phyloP scores from a whole-genome alignment of 2,113 vertebrate species.

The Aix galericulata region DNA sequence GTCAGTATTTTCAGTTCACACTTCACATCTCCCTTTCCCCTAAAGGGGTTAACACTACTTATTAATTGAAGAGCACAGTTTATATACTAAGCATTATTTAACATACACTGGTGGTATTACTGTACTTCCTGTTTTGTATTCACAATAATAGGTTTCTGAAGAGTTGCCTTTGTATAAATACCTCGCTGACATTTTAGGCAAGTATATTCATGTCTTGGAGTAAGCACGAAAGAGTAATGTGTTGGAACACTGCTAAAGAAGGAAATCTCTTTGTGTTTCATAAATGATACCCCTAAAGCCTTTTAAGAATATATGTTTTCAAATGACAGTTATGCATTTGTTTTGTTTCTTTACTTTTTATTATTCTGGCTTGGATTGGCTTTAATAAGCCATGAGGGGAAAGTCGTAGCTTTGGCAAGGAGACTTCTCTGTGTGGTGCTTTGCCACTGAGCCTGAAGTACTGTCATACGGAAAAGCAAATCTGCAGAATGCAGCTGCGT shows the following conservation, averaged over 20 bases:
- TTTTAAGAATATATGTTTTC: slow-evolving; percentile 70
- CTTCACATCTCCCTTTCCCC: slow-evolving; percentile 18
- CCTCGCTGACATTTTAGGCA: slow-evolving; percentile 86
- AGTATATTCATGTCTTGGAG: slow-evolving; percentile 88
- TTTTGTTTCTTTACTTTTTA: slow-evolving; percentile 55
- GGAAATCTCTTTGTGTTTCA: slow-evolving; percentile 87
- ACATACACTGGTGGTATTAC: slow-evolving; percentile 68
- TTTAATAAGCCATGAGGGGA: background rate
- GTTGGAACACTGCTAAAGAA: slow-evolving; percentile 88
- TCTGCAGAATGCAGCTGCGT: background rate
- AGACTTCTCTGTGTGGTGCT: background rate
- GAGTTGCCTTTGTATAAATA: slow-evolving; percentile 88
- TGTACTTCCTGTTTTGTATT: slow-evolving; percentile 78
- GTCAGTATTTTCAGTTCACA: slow-evolving; percentile 45
- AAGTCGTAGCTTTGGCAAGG: background rate
- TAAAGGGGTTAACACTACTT: slow-evolving; percentile 57
- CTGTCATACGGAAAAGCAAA: background rate
- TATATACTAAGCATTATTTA: slow-evolving; percentile 75
- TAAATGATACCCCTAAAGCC: slow-evolving; percentile 72
- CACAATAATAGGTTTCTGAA: slow-evolving; percentile 81
- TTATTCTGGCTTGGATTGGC: background rate
- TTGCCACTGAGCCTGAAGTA: background rate
- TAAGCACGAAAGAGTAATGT: slow-evolving; percentile 83
- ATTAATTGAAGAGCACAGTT: slow-evolving; percentile 60
- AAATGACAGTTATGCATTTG: slow-evolving; percentile 65